Conservation (phyloP, 2,113 vertebrate genomes). For the Thryonomys swinderianus region DNA sequence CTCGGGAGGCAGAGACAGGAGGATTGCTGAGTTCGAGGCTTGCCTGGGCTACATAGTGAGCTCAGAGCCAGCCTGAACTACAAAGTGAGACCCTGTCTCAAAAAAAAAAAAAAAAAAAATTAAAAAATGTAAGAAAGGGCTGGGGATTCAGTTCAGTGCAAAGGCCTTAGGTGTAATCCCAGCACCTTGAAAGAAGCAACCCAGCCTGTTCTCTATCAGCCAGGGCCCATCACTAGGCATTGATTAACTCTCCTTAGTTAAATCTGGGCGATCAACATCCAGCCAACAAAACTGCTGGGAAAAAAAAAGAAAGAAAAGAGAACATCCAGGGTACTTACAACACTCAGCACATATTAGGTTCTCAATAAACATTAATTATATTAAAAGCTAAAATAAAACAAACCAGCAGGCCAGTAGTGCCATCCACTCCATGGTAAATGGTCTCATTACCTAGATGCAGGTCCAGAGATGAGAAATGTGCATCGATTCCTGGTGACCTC, state of each 20-base stretch:
- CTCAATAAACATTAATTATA: slow-evolving; percentile 33
- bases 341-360: neutral
- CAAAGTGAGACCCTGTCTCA: no score
- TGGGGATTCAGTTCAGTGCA: neutral
- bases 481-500: neutral
- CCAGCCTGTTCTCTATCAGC: neutral
- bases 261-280: neutral
- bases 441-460: neutral
- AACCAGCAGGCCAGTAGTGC: neutral
- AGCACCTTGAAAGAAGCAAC: neutral
- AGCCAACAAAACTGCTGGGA: slow-evolving; percentile 2
- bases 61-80: no score
- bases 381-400: neutral
- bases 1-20: no score
- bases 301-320: slow-evolving; percentile 42
- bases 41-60: no score
- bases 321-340: neutral
- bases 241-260: neutral
- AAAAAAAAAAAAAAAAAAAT: no score
- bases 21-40: no score
- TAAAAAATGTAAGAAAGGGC: neutral
- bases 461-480: neutral
- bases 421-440: no score
- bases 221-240: neutral
- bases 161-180: neutral